A percentile compares a stretch with the other conserved stretches of the same genome.
These are phyloP conservation scores for Balaenoptera acutorostrata DNA, from an alignment of 2,113 vertebrate species.

Conservation along the genomic window DNA sequence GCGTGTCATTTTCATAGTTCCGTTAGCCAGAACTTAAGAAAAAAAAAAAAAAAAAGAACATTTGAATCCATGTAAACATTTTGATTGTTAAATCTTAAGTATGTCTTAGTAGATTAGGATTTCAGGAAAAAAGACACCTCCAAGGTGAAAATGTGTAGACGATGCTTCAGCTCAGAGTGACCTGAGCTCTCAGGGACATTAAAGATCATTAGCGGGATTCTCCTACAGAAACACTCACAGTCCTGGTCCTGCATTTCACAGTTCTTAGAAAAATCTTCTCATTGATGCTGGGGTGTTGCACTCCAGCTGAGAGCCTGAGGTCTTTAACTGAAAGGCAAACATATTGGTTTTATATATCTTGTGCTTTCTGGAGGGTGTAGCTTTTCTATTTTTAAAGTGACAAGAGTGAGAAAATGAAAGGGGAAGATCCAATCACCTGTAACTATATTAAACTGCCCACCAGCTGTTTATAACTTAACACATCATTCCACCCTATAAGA, in stretches of 20 bases:
- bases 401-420: not conserved
- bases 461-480: slow-evolving; percentile 62
- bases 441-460: slow-evolving; percentile 67
- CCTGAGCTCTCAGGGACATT: not conserved
- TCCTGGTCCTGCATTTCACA: not conserved
- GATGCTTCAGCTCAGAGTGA: not conserved
- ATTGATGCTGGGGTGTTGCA: slow-evolving; percentile 4
- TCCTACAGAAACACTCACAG: not conserved
- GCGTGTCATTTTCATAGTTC: slow-evolving; percentile 70
- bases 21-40: slow-evolving; percentile 30
- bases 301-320: slow-evolving; percentile 13
- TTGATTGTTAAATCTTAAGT: slow-evolving; percentile 60
- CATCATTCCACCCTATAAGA: slow-evolving; percentile 60
- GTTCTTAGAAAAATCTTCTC: slow-evolving; percentile 23
- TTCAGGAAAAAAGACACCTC: not conserved
- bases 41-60: not conserved
- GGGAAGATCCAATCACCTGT: slow-evolving; percentile 59
- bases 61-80: slow-evolving; percentile 56
- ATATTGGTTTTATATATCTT: slow-evolving; percentile 38
- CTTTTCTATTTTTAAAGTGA: slow-evolving; percentile 18
- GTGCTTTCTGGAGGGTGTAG: not conserved
- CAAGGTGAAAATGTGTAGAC: not conserved
- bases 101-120: not conserved
- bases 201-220: not conserved
- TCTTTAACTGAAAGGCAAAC: slow-evolving; percentile 39